These are phyloP conservation scores for Cyclina sinensis DNA, from an alignment of 1,140 invertebrate genomes.

Conservation along the genomic window DNA sequence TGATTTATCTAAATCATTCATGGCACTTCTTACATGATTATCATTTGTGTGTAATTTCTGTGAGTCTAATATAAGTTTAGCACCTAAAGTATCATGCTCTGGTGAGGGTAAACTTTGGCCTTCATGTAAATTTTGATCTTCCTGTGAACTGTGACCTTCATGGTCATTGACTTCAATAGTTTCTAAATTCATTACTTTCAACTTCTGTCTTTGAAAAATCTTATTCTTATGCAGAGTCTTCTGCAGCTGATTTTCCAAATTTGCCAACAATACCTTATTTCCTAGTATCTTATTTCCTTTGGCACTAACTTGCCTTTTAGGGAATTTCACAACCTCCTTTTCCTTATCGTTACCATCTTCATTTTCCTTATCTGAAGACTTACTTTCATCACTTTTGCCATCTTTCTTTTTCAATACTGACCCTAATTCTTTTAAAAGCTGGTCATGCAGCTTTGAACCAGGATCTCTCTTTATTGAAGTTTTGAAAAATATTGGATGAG, in stretches of 20 bases:
- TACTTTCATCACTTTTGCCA: slow-evolving; percentile 3
- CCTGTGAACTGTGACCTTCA: background rate
- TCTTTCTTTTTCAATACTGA: slow-evolving; percentile 52
- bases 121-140: background rate
- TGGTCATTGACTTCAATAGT: slow-evolving; percentile 43
- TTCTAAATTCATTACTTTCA: slow-evolving; percentile 56
- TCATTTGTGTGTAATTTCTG: slow-evolving; percentile 9
- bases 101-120: no score
- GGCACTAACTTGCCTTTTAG: slow-evolving; percentile 36
- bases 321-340: slow-evolving; percentile 50
- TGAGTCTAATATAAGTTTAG: slow-evolving; percentile 41
- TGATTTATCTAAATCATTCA: slow-evolving; percentile 37
- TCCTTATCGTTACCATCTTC: slow-evolving; percentile 62
- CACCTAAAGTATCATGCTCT: background rate
- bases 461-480: slow-evolving; percentile 80
- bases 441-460: slow-evolving; percentile 81
- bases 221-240: slow-evolving; percentile 68
- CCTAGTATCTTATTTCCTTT: slow-evolving; percentile 76
- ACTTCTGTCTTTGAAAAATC: slow-evolving; percentile 52
- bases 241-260: slow-evolving; percentile 80
- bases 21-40: slow-evolving; percentile 37
- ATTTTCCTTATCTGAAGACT: slow-evolving; percentile 37
- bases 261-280: slow-evolving; percentile 78
- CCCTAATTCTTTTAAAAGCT: slow-evolving; percentile 77
- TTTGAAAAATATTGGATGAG: slow-evolving; percentile 79